These are phyloP conservation scores for Ailuropoda melanoleuca DNA, from an alignment of 2,113 vertebrate genomes.

Conservation along the genomic window DNA sequence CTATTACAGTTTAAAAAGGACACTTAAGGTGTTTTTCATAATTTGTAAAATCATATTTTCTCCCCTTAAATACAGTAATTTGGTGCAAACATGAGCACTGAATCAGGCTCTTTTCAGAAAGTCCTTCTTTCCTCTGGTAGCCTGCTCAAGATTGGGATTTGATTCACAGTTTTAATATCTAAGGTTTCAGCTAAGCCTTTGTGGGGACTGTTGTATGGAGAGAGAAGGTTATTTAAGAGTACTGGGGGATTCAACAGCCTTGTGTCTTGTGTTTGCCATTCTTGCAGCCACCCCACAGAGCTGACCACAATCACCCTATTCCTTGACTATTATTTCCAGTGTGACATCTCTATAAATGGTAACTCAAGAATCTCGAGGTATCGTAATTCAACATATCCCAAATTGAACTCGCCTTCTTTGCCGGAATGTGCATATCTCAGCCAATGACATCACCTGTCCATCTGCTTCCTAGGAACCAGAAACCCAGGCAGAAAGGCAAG, in stretches of 20 bases:
- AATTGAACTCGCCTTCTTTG: neutral
- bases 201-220: neutral
- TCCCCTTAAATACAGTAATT: constrained; percentile 48
- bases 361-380: neutral
- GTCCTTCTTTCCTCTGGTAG: neutral
- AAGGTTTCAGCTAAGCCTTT: neutral
- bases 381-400: neutral
- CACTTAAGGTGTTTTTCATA: constrained; percentile 42
- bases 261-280: neutral
- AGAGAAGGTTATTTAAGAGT: neutral
- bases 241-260: neutral
- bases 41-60: constrained; percentile 60
- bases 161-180: neutral
- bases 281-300: neutral
- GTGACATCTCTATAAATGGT: neutral
- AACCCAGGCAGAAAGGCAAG: neutral
- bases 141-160: neutral
- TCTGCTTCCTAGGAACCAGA: neutral
- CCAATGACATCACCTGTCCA: neutral
- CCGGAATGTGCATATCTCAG: neutral
- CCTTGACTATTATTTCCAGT: neutral
- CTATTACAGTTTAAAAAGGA: constrained; percentile 58
- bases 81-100: neutral
- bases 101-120: neutral
- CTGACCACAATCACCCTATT: too few relatives aligned